Conservation (phyloP, 1,140 invertebrate genomes). For the Cotesia glomerata region DNA sequence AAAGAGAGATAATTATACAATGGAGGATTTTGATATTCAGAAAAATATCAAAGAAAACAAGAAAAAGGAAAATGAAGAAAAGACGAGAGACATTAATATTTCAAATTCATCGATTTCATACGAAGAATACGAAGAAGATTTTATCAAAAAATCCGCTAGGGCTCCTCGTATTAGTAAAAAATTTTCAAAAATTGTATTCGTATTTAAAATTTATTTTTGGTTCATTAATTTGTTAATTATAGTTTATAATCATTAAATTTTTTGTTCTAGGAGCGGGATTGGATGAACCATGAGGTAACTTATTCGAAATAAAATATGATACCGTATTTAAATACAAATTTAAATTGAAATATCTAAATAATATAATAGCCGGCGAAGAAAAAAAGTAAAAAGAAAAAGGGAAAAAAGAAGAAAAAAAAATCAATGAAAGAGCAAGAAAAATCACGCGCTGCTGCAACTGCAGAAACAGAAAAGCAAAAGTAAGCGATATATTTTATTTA, state of each 20-base stretch:
- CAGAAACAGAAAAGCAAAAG: slow-evolving; percentile 35
- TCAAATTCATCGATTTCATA: no score
- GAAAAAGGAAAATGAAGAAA: no score
- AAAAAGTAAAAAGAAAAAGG: slow-evolving; percentile 13
- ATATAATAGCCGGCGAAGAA: not conserved
- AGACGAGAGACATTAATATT: no score
- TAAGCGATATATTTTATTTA: slow-evolving; percentile 21
- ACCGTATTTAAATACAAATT: not conserved
- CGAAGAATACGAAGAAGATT: no score
- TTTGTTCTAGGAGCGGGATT: not conserved
- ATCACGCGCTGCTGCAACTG: slow-evolving; percentile 22
- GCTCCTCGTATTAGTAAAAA: no score
- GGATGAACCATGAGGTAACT: slow-evolving; percentile 1
- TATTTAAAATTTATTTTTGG: not conserved
- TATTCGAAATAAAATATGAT: not conserved
- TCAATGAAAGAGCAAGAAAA: slow-evolving; percentile 34
- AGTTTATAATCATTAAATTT: not conserved
- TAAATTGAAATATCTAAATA: not conserved
- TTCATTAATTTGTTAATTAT: not conserved
- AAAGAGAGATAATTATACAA: no score
- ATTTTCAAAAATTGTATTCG: not conserved
- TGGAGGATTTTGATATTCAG: no score
- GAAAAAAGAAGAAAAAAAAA: slow-evolving; percentile 30
- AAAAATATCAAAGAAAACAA: no score
- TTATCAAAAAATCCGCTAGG: no score